These are phyloP conservation scores for Phoxinus phoxinus DNA, from an alignment of 2,113 vertebrate genomes.

Conservation along the genomic window DNA sequence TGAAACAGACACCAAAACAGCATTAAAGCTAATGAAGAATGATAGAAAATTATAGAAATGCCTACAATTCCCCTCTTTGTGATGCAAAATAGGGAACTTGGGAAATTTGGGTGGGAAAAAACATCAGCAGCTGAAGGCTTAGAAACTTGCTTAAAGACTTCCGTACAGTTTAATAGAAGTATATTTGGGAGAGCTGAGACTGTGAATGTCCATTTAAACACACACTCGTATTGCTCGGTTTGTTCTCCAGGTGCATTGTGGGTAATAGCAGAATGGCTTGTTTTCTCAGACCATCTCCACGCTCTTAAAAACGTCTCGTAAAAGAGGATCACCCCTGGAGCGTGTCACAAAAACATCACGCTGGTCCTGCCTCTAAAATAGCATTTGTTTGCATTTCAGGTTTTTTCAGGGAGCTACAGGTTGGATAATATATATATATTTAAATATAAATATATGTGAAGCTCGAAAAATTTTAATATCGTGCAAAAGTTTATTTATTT, in stretches of 20 bases:
- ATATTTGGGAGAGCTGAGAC: background rate
- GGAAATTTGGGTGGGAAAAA: background rate
- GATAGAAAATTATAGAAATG: background rate
- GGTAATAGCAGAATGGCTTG: background rate
- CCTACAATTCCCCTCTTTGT: background rate
- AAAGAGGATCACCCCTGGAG: background rate
- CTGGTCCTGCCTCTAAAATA: background rate
- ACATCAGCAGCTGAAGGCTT: background rate
- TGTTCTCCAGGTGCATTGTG: background rate
- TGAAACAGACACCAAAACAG: background rate
- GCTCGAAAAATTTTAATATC: too few relatives aligned
- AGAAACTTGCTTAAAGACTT: background rate
- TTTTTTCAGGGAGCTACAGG: background rate
- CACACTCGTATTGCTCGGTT: background rate
- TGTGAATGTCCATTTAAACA: background rate
- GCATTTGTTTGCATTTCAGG: background rate
- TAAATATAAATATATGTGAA: too few relatives aligned
- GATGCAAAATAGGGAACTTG: background rate
- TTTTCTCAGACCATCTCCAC: background rate
- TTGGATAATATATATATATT: too few relatives aligned
- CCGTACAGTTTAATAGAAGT: background rate
- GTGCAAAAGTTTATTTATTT: too few relatives aligned
- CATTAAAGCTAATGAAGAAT: background rate
- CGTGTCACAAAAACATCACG: background rate
- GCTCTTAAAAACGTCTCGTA: background rate